Percentiles rank a stretch among this genome's conserved stretches.
Evolutionary conservation across 2,113 vertebrate species (phyloP).

Genomic region (Addax nasomaculatus): DNA sequence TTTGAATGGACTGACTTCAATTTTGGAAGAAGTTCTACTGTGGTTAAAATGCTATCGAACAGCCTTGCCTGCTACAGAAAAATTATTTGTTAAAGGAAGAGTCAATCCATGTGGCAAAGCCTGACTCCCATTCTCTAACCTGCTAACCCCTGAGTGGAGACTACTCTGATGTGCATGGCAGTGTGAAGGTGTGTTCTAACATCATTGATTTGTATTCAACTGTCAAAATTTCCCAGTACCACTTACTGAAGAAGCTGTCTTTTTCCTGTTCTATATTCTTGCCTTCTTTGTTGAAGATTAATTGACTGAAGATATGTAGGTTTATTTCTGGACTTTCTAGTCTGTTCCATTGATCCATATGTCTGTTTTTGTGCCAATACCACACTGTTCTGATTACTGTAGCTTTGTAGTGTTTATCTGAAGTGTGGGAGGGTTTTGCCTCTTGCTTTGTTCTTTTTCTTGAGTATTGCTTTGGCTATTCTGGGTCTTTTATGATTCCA

Average conservation of each 20-base stretch:
- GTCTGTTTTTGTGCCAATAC: not conserved
- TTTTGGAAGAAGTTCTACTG: not conserved
- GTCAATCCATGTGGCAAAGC: not conserved
- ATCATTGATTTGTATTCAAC: not conserved
- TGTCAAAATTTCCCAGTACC: not conserved
- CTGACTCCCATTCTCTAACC: not conserved
- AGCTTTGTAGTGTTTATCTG: not conserved
- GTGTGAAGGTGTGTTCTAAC: not conserved
- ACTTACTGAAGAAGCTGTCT: not conserved
- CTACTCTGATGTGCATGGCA: not conserved
- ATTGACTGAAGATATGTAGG: not conserved
- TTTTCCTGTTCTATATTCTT: not conserved
- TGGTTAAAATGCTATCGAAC: not conserved
- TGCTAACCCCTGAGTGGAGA: not conserved
- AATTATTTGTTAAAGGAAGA: not conserved
- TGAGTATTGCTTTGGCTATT: not conserved
- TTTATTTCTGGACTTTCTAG: not conserved
- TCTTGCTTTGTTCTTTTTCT: not conserved
- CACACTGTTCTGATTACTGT: not conserved
- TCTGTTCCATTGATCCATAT: not conserved
- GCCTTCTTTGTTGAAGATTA: not conserved
- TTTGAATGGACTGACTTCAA: not conserved
- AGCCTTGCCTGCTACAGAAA: not conserved
- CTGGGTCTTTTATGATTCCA: not conserved
- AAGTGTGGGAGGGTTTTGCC: not conserved